Conservation (phyloP, 2,113 vertebrate species). For the Campylorhamphus procurvoides region DNA sequence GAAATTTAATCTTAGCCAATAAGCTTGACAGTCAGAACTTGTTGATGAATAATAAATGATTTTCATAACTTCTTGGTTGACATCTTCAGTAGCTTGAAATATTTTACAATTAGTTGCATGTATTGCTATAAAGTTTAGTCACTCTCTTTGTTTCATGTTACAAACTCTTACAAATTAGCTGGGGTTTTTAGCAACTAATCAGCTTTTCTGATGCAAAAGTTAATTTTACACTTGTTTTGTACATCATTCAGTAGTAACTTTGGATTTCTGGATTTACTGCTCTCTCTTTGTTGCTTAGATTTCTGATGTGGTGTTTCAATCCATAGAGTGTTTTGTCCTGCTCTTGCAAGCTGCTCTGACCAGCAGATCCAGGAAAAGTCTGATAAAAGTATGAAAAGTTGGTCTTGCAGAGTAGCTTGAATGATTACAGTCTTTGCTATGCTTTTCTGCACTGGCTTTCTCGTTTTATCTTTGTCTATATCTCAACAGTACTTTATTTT, state of each 20-base stretch:
- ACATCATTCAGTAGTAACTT: not conserved
- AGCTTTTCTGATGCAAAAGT: not conserved
- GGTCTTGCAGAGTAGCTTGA: not conserved
- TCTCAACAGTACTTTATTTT: not conserved
- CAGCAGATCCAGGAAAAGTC: not conserved
- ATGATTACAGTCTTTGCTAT: not conserved
- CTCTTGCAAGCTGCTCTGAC: not conserved
- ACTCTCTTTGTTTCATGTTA: not conserved
- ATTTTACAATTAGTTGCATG: not conserved
- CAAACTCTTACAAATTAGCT: not conserved
- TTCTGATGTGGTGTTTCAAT: not conserved
- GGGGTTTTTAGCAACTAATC: not conserved
- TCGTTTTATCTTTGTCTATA: not conserved
- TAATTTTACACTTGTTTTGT: not conserved
- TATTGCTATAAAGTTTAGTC: not conserved
- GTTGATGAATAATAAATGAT: not conserved
- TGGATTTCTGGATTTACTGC: not conserved
- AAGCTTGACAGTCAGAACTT: not conserved
- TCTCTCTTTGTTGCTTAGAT: not conserved
- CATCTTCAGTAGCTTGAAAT: not conserved
- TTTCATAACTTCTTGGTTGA: not conserved
- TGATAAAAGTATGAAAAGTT: not conserved
- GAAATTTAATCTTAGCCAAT: not conserved
- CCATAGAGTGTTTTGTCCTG: not conserved
- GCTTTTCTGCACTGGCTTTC: not conserved